Evolutionary conservation across 2,888 invertebrate genomes (phyloP).

Genomic region (Kuschelorhynchus macadamiae): DNA sequence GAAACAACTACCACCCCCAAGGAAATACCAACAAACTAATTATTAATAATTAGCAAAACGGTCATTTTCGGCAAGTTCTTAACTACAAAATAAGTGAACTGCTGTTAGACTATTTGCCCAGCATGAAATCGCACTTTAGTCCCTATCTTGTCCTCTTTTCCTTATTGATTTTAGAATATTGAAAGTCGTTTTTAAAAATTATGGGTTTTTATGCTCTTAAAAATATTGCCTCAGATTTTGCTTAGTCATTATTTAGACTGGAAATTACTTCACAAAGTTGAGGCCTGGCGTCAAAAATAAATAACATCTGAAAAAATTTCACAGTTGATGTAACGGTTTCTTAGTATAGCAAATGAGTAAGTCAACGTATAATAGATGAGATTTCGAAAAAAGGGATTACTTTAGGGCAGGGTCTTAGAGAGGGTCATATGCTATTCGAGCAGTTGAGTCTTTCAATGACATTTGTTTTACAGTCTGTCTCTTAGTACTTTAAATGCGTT

Average conservation of each 20-base stretch:
- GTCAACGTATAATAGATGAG: constrained; percentile 44
- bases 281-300: constrained; percentile 59
- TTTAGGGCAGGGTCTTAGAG: no score
- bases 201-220: constrained; percentile 52
- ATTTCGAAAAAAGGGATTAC: constrained; percentile 8
- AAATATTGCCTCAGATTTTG: constrained; percentile 53
- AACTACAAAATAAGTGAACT: constrained; percentile 58
- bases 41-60: constrained; percentile 58
- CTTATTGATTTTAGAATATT: constrained; percentile 60
- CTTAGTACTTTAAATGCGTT: no score
- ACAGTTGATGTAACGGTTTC: constrained; percentile 59
- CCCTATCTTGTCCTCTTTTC: constrained; percentile 52
- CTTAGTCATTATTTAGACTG: constrained; percentile 60
- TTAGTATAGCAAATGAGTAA: constrained; percentile 57
- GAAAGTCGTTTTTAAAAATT: constrained; percentile 60
- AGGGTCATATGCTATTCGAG: no score
- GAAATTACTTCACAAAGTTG: constrained; percentile 59
- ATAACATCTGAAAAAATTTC: constrained; percentile 60
- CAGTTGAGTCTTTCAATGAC: no score
- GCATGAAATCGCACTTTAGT: constrained; percentile 57
- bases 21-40: constrained; percentile 21
- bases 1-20: constrained; percentile 24
- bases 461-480: no score
- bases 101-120: constrained; percentile 56
- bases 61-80: constrained; percentile 54